Percentiles rank a stretch among this genome's conserved stretches.
Conservation (phyloP, 2,113 vertebrate species). For the Notothenia coriiceps region DNA sequence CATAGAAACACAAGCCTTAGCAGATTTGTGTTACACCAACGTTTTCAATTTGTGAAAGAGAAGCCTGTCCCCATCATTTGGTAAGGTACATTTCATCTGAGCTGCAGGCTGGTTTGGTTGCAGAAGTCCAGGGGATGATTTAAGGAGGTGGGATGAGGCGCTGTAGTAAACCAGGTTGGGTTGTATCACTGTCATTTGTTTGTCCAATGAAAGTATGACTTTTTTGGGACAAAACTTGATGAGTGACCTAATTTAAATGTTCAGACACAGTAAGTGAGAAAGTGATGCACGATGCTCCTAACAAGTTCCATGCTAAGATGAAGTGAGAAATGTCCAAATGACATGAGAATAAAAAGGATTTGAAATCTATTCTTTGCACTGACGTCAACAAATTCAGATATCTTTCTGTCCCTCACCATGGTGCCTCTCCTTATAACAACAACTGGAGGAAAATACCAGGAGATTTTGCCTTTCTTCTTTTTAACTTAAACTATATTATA, state of each 20-base stretch:
- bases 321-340: background rate
- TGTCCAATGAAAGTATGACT: constrained; percentile 21
- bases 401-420: background rate
- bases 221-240: background rate
- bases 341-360: background rate
- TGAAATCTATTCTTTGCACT: background rate
- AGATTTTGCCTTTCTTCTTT: background rate
- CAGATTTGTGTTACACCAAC: constrained; percentile 15
- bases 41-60: constrained; percentile 16
- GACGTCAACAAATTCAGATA: background rate
- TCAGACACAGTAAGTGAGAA: background rate
- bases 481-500: background rate
- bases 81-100: background rate
- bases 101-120: constrained; percentile 5
- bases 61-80: constrained; percentile 5
- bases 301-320: background rate
- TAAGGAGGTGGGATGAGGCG: constrained; percentile 24
- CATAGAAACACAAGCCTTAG: background rate
- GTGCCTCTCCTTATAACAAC: background rate
- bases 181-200: constrained; percentile 25
- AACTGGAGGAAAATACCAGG: background rate
- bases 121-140: constrained; percentile 34
- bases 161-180: constrained; percentile 17
- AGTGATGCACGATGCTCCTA: background rate
- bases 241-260: background rate